These are phyloP conservation scores for Metacarcinus magister DNA, from an alignment of 2,888 invertebrate genomes.

Conservation along the genomic window DNA sequence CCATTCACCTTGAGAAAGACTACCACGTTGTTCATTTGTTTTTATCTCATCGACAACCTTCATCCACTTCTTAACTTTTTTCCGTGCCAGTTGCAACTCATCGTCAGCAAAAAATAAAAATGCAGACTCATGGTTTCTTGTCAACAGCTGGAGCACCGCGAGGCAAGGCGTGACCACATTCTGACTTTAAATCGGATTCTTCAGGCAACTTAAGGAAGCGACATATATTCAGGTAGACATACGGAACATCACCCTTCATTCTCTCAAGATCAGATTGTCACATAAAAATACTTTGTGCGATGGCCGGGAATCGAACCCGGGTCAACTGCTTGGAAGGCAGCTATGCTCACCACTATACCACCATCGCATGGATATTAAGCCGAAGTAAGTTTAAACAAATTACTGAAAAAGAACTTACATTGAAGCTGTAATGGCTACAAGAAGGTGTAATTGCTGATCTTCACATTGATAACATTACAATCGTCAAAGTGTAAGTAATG, in stretches of 20 bases:
- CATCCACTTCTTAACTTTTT: too few relatives aligned
- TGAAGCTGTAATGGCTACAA: background rate
- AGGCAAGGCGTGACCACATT: background rate
- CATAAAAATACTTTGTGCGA: conserved; percentile 67
- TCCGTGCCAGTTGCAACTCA: too few relatives aligned
- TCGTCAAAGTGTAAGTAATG: background rate
- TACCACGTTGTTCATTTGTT: too few relatives aligned
- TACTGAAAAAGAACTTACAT: background rate
- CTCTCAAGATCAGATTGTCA: background rate
- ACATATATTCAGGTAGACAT: background rate
- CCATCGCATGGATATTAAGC: conserved; percentile 66
- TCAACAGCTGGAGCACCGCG: too few relatives aligned
- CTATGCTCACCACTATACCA: conserved; percentile 83
- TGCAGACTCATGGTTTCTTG: too few relatives aligned
- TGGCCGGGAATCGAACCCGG: conserved; percentile 83
- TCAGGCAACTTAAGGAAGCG: too few relatives aligned
- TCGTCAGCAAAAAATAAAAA: too few relatives aligned
- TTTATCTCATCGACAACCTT: too few relatives aligned
- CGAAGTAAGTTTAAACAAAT: background rate
- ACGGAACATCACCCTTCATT: background rate
- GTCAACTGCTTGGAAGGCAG: conserved; percentile 83
- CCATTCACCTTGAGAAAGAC: too few relatives aligned
- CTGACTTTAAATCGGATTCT: too few relatives aligned
- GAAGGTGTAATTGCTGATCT: background rate
- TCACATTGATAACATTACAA: background rate